phyloP scores from a whole-genome alignment of 1,140 invertebrate genomes.

The Drosophila ambigua region DNA sequence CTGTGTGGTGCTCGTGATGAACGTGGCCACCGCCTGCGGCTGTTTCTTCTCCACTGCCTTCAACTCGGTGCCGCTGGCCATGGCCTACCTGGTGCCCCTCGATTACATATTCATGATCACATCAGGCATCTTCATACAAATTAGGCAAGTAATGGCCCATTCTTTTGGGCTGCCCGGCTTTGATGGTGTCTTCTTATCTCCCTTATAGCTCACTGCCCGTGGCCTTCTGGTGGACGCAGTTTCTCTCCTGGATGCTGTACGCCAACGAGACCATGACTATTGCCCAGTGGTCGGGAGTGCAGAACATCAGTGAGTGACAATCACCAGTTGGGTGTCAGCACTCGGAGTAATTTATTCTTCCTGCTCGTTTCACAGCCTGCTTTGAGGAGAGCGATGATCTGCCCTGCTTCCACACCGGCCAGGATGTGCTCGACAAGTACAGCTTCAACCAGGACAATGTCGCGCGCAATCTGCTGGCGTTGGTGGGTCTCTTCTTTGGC shows the following conservation, averaged over 20 bases:
- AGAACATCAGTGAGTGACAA: constrained; percentile 89
- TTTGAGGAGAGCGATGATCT: constrained; percentile 85
- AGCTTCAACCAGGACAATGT: constrained; percentile 89
- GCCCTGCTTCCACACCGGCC: constrained; percentile 89
- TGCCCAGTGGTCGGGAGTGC: constrained; percentile 90
- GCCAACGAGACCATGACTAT: constrained; percentile 94
- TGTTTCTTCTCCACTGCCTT: constrained; percentile 93
- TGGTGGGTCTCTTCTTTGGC: constrained; percentile 87
- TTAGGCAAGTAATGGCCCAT: constrained; percentile 86
- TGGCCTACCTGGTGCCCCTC: constrained; percentile 93
- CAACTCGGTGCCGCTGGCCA: constrained; percentile 90
- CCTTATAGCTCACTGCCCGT: constrained; percentile 89
- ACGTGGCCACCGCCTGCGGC: constrained; percentile 93
- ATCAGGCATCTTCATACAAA: constrained; percentile 92
- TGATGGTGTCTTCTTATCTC: not conserved
- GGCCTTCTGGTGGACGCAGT: constrained; percentile 93
- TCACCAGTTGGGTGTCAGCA: not conserved
- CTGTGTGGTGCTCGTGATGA: constrained; percentile 89
- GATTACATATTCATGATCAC: constrained; percentile 95
- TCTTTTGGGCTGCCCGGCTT: not conserved
- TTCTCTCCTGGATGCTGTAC: constrained; percentile 96
- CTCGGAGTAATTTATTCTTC: not conserved
- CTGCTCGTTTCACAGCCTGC: constrained; percentile 86
- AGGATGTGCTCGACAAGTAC: constrained; percentile 89
- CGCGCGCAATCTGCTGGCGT: constrained; percentile 87